A percentile compares a stretch with the other conserved stretches of the same genome.
These are phyloP conservation scores for Cataglyphis rosenhaueri DNA, from an alignment of 2,888 invertebrate genomes.

Conservation along the genomic window DNA sequence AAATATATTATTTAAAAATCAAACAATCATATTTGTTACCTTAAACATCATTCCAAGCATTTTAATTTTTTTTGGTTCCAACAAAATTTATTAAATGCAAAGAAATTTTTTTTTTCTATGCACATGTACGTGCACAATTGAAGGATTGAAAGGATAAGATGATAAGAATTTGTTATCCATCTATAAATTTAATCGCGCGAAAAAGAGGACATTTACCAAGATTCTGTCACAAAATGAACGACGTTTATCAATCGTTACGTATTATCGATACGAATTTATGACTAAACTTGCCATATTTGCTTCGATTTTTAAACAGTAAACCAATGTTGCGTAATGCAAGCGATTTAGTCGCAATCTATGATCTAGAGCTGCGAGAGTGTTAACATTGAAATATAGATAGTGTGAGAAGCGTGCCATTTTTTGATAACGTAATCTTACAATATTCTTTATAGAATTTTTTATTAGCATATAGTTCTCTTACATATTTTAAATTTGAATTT, in stretches of 20 bases:
- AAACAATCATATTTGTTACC: no score
- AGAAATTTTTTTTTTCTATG: no score
- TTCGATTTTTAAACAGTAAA: constrained; percentile 9
- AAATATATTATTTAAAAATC: no score
- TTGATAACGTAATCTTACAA: not conserved
- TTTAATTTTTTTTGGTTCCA: no score
- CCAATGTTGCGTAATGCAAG: constrained; percentile 20
- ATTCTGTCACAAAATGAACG: not conserved
- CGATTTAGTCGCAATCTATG: constrained; percentile 28
- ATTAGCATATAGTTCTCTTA: not conserved
- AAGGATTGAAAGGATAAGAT: not conserved
- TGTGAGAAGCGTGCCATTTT: constrained; percentile 21
- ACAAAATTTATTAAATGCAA: no score
- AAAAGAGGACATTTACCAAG: not conserved
- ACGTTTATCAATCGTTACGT: constrained; percentile 22
- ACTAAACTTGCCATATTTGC: constrained; percentile 18
- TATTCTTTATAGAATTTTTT: not conserved
- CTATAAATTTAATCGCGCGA: not conserved
- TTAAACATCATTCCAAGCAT: no score
- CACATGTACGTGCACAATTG: not conserved
- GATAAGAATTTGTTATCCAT: constrained; percentile 6
- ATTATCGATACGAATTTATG: constrained; percentile 24
- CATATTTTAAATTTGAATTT: not conserved
- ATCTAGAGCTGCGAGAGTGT: not conserved
- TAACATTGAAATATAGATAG: constrained; percentile 27